Evolutionary conservation across 2,888 invertebrate species (phyloP).

Genomic region (Drosophila quasianomalipes): DNA sequence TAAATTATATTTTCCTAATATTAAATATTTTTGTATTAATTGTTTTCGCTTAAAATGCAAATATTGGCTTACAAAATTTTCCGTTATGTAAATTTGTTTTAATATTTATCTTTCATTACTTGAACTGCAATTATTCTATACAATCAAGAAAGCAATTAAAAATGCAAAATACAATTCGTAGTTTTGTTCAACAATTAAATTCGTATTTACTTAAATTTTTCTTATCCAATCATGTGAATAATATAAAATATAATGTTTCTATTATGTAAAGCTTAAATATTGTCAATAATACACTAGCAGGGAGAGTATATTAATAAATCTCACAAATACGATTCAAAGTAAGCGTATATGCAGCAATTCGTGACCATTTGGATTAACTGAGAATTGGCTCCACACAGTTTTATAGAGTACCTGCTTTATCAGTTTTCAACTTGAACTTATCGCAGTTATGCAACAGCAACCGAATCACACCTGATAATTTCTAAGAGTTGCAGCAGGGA

Average conservation of each 20-base stretch:
- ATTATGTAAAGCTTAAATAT: background rate
- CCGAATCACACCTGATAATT: constrained; percentile 15
- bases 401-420: constrained; percentile 37
- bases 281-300: background rate
- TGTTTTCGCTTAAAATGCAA: constrained; percentile 18
- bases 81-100: constrained; percentile 18
- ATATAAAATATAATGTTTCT: background rate
- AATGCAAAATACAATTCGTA: background rate
- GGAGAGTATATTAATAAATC: too few species aligned
- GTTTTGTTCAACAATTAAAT: background rate
- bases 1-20: background rate
- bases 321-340: constrained; percentile 6
- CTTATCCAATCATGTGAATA: background rate
- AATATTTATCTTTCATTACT: constrained; percentile 8
- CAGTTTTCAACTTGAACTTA: constrained; percentile 6
- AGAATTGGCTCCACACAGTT: background rate
- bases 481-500: constrained; percentile 14
- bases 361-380: constrained; percentile 32
- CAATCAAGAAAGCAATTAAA: background rate
- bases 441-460: constrained; percentile 24
- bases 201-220: background rate
- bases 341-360: constrained; percentile 12
- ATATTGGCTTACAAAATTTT: constrained; percentile 2
- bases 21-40: constrained; percentile 18
- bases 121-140: constrained; percentile 1